A percentile compares a stretch with the other conserved stretches of the same genome.
Conservation (phyloP, 1,140 invertebrate species). For the Nephila pilipes region DNA sequence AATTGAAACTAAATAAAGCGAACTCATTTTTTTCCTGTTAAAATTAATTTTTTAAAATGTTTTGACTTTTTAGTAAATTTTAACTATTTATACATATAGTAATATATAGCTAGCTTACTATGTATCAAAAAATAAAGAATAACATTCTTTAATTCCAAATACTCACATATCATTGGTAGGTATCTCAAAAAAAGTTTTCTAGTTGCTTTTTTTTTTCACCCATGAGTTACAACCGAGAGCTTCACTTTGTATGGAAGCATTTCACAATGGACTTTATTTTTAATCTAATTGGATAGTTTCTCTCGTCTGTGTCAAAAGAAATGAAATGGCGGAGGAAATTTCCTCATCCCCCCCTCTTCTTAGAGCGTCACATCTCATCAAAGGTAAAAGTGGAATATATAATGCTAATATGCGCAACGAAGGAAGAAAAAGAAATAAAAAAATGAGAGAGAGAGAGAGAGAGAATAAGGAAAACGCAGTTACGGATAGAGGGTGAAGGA, state of each 20-base stretch:
- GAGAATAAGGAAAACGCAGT: background rate
- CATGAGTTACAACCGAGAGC: background rate
- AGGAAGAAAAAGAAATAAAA: background rate
- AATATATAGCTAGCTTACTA: no score
- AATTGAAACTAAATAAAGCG: no score
- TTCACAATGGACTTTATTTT: slow-evolving; percentile 43
- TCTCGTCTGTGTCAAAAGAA: background rate
- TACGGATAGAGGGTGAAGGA: background rate
- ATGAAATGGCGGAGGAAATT: background rate
- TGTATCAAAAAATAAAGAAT: no score
- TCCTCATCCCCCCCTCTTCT: background rate
- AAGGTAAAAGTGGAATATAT: slow-evolving; percentile 25
- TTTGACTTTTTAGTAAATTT: no score
- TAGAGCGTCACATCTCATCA: slow-evolving; percentile 22
- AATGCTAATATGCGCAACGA: slow-evolving; percentile 35
- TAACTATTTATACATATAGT: no score
- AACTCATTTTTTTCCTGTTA: no score
- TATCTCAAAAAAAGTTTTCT: background rate
- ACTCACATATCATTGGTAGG: background rate
- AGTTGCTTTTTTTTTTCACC: background rate
- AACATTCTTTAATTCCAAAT: background rate
- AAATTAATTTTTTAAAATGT: no score
- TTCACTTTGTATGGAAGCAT: background rate
- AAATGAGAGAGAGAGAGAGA: background rate
- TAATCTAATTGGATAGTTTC: slow-evolving; percentile 38